These are phyloP conservation scores for Eupithecia inturbata DNA, from an alignment of 2,888 invertebrate genomes.

Conservation along the genomic window DNA sequence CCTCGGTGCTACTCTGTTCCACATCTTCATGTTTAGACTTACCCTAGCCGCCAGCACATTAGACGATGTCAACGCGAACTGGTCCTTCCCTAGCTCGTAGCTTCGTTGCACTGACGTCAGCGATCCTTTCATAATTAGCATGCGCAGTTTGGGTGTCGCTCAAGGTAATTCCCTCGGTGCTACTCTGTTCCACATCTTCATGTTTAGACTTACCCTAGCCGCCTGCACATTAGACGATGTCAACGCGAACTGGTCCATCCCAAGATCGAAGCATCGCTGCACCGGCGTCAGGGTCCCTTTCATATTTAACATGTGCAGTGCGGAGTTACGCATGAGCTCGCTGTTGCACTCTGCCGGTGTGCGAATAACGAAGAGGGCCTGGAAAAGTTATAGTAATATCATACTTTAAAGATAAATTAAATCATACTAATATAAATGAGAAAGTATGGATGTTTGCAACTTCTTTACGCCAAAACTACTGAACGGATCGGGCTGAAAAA, in stretches of 20 bases:
- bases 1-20: no score
- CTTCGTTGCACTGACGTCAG: not conserved
- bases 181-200: no score
- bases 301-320: not conserved
- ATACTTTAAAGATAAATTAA: no score
- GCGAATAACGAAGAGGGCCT: constrained; percentile 14
- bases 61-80: not conserved
- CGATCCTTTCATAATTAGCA: not conserved
- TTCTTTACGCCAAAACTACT: no score
- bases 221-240: not conserved
- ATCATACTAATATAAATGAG: no score
- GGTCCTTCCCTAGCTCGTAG: not conserved
- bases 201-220: constrained; percentile 5
- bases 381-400: not conserved
- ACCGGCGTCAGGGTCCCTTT: not conserved
- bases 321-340: not conserved
- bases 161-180: not conserved
- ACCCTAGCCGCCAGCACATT: not conserved
- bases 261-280: not conserved
- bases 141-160: not conserved
- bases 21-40: not conserved
- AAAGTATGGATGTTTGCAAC: no score
- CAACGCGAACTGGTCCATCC: not conserved
- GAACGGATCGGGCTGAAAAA: no score
- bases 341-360: constrained; percentile 11